Evolutionary conservation across 2,113 vertebrate species (phyloP).

Genomic region (Osmerus eperlanus): DNA sequence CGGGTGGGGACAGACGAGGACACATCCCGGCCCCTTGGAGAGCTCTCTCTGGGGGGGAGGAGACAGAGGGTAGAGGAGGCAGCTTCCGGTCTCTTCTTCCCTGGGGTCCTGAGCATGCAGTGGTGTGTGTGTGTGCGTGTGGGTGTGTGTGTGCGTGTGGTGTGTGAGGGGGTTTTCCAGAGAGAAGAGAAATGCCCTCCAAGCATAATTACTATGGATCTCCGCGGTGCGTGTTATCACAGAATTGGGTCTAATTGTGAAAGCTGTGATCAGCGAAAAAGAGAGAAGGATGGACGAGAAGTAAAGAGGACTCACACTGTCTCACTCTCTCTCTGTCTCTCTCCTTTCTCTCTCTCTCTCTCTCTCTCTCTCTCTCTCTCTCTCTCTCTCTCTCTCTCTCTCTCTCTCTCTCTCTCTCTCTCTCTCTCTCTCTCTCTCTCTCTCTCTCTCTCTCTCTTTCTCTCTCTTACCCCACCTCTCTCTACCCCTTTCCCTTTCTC

Average conservation of each 20-base stretch:
- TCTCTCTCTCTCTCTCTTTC: too few relatives aligned
- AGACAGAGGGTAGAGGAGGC: constrained; percentile 4
- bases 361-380: too few relatives aligned
- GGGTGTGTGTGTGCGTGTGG: constrained; percentile 8
- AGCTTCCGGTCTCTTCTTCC: not conserved
- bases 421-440: too few relatives aligned
- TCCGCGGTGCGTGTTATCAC: constrained; percentile 62
- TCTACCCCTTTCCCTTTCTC: not conserved
- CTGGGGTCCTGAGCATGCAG: not conserved
- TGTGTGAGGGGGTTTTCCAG: constrained; percentile 12
- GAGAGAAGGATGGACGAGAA: not conserved
- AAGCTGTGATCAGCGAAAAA: constrained; percentile 64
- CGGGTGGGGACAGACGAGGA: constrained; percentile 25
- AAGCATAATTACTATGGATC: constrained; percentile 66
- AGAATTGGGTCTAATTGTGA: constrained; percentile 60
- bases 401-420: too few relatives aligned
- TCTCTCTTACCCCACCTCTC: not conserved
- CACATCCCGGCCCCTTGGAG: constrained; percentile 30
- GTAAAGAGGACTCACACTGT: constrained; percentile 7
- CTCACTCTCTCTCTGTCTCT: not conserved
- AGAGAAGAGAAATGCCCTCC: constrained; percentile 62
- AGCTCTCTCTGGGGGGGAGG: constrained; percentile 25
- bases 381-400: too few relatives aligned
- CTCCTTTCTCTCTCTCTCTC: too few relatives aligned
- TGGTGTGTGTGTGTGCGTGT: not conserved